phyloP scores from a whole-genome alignment of 2,888 invertebrate genomes.

The Scaeva pyrastri region DNA sequence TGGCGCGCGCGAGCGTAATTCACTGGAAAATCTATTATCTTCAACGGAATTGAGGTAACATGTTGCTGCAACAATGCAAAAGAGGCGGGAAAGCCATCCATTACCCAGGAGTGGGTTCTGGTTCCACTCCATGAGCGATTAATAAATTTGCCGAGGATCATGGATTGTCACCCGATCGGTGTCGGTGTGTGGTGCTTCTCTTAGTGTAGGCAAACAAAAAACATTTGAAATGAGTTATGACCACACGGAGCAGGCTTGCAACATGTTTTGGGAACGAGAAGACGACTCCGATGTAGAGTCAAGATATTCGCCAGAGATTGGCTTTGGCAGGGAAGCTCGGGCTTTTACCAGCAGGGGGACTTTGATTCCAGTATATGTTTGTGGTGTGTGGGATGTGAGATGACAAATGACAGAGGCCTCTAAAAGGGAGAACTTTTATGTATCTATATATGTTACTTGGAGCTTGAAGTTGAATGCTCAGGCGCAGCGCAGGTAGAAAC shows the following conservation, averaged over 20 bases:
- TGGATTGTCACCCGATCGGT: constrained; percentile 69
- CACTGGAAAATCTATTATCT: constrained; percentile 74
- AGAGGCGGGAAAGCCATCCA: constrained; percentile 32
- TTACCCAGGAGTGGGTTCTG: constrained; percentile 42
- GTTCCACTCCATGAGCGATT: constrained; percentile 48
- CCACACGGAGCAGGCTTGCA: constrained; percentile 46
- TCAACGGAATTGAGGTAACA: constrained; percentile 64
- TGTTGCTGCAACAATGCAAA: constrained; percentile 70
- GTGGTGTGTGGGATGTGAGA: constrained; percentile 36
- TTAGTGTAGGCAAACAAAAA: constrained; percentile 29
- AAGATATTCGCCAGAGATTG: constrained; percentile 61
- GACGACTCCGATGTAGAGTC: not conserved
- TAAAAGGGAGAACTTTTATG: constrained; percentile 52
- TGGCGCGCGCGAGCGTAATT: constrained; percentile 66
- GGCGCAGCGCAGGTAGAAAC: constrained; percentile 55
- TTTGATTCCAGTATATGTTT: constrained; percentile 5
- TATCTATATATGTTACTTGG: constrained; percentile 35
- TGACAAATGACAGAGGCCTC: constrained; percentile 67
- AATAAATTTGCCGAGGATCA: constrained; percentile 60
- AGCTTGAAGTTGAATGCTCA: not conserved
- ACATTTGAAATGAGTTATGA: constrained; percentile 67
- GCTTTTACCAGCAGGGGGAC: constrained; percentile 49
- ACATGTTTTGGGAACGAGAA: constrained; percentile 19
- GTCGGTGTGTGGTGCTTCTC: not conserved
- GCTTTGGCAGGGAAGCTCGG: constrained; percentile 46